Conservation (phyloP, 2,113 vertebrate species). For the Myotis lucifugus region DNA sequence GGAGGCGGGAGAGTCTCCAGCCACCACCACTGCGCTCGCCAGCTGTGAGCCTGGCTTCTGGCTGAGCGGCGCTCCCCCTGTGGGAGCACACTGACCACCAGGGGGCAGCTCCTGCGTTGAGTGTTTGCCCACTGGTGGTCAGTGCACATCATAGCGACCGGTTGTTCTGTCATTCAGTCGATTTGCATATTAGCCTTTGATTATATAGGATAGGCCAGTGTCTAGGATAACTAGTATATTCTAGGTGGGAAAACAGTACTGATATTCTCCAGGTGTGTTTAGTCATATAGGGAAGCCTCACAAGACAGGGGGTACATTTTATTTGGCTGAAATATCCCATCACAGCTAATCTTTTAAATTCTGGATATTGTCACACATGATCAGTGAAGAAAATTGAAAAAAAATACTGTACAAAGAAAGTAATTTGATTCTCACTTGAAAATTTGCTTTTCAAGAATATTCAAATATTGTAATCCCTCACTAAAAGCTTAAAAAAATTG, state of each 20-base stretch:
- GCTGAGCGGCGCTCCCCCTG: too few species aligned
- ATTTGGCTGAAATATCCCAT: neutral
- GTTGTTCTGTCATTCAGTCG: too few species aligned
- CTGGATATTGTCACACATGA: neutral
- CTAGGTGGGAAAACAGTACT: neutral
- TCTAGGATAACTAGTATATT: neutral
- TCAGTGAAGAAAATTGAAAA: constrained; percentile 17
- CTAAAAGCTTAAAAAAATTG: neutral
- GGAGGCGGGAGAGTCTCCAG: too few species aligned
- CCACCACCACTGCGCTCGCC: too few species aligned
- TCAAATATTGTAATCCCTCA: neutral
- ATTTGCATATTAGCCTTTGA: too few species aligned
- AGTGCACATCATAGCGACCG: too few species aligned
- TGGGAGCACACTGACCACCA: too few species aligned
- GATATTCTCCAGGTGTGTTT: neutral
- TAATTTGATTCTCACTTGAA: neutral
- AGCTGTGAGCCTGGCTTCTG: too few species aligned
- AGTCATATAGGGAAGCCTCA: neutral
- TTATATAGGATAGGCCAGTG: neutral
- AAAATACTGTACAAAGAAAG: neutral
- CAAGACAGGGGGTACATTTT: neutral
- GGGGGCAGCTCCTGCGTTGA: too few species aligned
- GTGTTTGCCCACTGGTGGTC: too few species aligned
- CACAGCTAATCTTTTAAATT: neutral
- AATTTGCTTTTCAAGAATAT: constrained; percentile 31